These are phyloP conservation scores for Sceliomorpha sp. DNA, from an alignment of 2,888 invertebrate genomes.

Conservation along the genomic window DNA sequence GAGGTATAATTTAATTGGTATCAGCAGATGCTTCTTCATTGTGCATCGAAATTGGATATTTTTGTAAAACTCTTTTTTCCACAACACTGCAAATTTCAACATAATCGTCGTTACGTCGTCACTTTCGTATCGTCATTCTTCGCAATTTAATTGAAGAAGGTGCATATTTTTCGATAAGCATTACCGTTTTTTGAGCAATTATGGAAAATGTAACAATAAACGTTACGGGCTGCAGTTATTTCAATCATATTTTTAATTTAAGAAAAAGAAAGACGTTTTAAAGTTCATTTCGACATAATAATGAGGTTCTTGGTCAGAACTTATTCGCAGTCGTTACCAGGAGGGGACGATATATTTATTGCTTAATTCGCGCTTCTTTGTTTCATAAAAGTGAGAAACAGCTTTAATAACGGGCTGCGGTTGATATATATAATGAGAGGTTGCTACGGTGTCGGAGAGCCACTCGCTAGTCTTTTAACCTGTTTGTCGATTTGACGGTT, in stretches of 20 bases:
- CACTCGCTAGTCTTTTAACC: conserved; percentile 53
- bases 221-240: conserved; percentile 17
- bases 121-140: no score
- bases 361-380: conserved; percentile 77
- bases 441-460: conserved; percentile 62
- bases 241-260: conserved; percentile 33
- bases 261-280: conserved; percentile 20
- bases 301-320: conserved; percentile 46
- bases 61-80: no score
- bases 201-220: conserved; percentile 23
- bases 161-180: no score
- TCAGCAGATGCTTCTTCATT: no score
- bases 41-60: no score
- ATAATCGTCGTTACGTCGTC: no score
- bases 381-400: conserved; percentile 78
- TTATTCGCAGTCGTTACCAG: conserved; percentile 42
- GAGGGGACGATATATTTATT: conserved; percentile 69
- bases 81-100: no score
- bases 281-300: conserved; percentile 51
- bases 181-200: conserved; percentile 23
- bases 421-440: conserved; percentile 70
- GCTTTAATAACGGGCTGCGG: conserved; percentile 75
- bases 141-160: conserved; percentile 2
- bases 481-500: conserved; percentile 57
- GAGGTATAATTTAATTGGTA: no score